Evolutionary conservation across 2,888 invertebrate genomes (phyloP).

Genomic region (Leptodirus hochenwartii): DNA sequence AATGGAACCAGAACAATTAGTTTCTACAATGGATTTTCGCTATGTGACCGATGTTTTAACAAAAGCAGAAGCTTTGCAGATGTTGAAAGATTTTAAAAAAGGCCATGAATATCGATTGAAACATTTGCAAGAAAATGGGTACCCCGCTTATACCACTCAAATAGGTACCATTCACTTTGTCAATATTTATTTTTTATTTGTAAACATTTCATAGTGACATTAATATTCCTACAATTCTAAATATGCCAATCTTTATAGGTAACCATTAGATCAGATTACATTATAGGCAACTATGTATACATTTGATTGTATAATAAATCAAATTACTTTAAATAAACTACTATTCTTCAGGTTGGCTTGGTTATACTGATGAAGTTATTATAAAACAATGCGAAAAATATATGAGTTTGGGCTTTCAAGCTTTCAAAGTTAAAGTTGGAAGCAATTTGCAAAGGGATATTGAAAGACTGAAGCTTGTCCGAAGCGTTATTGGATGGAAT

Average conservation of each 20-base stretch:
- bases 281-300: too few species aligned
- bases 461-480: conserved; percentile 49
- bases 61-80: conserved; percentile 57
- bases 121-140: conserved; percentile 44
- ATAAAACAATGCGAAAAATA: conserved; percentile 50
- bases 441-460: conserved; percentile 57
- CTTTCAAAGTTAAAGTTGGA: conserved; percentile 87
- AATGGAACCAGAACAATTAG: conserved; percentile 65
- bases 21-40: conserved; percentile 77
- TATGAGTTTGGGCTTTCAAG: conserved; percentile 53
- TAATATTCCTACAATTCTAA: too few species aligned
- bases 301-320: too few species aligned
- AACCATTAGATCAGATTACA: too few species aligned
- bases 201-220: too few species aligned
- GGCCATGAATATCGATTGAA: conserved; percentile 45
- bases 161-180: conserved; percentile 38
- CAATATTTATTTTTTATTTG: too few species aligned
- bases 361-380: conserved; percentile 64
- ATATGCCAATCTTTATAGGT: too few species aligned
- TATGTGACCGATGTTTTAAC: conserved; percentile 68
- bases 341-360: conserved; percentile 77
- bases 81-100: conserved; percentile 38
- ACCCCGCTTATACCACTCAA: conserved; percentile 79
- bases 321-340: too few species aligned
- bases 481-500: conserved; percentile 58